phyloP scores from a whole-genome alignment of 1,140 invertebrate genomes.

The Lamellibrachia luymesi region DNA sequence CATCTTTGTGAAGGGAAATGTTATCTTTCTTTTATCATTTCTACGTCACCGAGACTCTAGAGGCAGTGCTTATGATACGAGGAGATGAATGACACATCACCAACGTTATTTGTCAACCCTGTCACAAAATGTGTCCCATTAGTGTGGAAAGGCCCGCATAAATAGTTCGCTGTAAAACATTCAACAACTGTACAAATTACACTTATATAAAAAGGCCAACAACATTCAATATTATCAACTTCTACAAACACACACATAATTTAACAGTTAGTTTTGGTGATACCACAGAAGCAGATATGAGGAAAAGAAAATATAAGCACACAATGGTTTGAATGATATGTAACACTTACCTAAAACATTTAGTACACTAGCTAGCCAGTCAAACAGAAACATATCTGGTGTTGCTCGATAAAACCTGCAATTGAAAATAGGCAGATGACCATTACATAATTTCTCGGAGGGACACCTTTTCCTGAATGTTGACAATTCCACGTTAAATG shows the following conservation, averaged over 20 bases:
- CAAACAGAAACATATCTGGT: conserved; percentile 22
- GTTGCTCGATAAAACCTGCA: not conserved
- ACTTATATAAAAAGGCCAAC: no score
- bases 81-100: no score
- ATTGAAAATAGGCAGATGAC: not conserved
- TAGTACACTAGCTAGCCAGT: conserved; percentile 27
- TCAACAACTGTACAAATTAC: no score
- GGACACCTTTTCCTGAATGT: no score
- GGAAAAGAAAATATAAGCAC: not conserved
- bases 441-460: not conserved
- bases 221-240: not conserved
- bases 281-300: not conserved
- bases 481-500: no score
- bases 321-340: not conserved
- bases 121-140: no score
- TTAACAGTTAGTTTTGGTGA: not conserved
- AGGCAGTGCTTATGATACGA: no score
- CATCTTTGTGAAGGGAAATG: not conserved
- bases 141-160: no score
- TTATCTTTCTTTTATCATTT: no score
- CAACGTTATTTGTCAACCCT: no score
- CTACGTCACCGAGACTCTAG: no score
- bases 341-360: conserved; percentile 22
- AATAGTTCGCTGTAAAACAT: no score
- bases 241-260: not conserved